Conservation (phyloP, 1,140 invertebrate species). For the Hycleus cichorii region DNA sequence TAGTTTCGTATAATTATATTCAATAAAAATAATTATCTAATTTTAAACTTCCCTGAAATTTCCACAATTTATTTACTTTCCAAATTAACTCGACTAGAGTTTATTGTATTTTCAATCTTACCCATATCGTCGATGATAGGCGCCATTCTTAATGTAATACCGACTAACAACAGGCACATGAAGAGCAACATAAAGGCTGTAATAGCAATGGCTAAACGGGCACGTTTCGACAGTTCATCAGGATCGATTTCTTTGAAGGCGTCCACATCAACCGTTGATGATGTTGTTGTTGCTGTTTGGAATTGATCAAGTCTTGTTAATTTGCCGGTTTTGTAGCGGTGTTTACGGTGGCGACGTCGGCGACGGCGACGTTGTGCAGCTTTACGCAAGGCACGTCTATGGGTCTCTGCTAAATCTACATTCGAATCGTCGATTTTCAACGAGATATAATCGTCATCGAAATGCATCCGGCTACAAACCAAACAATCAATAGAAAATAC, state of each 20-base stretch:
- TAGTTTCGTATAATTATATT: too few relatives aligned
- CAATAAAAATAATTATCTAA: too few relatives aligned
- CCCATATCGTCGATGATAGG: slow-evolving; percentile 90
- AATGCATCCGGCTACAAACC: slow-evolving; percentile 31
- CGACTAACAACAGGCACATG: slow-evolving; percentile 81
- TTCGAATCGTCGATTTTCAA: slow-evolving; percentile 46
- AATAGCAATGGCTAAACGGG: slow-evolving; percentile 80
- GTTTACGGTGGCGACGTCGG: slow-evolving; percentile 9
- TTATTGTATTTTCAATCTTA: slow-evolving; percentile 47
- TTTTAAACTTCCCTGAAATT: too few relatives aligned
- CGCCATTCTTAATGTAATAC: slow-evolving; percentile 79
- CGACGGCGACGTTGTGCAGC: slow-evolving; percentile 17
- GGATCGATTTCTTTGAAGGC: slow-evolving; percentile 53
- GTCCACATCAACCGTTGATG: slow-evolving; percentile 6
- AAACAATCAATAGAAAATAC: too few relatives aligned
- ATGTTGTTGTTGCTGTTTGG: not conserved
- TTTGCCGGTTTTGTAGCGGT: slow-evolving; percentile 1
- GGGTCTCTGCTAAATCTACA: slow-evolving; percentile 34
- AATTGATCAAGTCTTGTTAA: too few relatives aligned
- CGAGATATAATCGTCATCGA: slow-evolving; percentile 47
- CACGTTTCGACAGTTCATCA: slow-evolving; percentile 70
- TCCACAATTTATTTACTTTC: too few relatives aligned
- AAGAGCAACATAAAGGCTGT: slow-evolving; percentile 77
- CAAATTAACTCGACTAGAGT: too few relatives aligned
- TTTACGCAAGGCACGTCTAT: slow-evolving; percentile 36